Evolutionary conservation across 1,140 invertebrate genomes (phyloP).

Genomic region (Zaprionus capensis): DNA sequence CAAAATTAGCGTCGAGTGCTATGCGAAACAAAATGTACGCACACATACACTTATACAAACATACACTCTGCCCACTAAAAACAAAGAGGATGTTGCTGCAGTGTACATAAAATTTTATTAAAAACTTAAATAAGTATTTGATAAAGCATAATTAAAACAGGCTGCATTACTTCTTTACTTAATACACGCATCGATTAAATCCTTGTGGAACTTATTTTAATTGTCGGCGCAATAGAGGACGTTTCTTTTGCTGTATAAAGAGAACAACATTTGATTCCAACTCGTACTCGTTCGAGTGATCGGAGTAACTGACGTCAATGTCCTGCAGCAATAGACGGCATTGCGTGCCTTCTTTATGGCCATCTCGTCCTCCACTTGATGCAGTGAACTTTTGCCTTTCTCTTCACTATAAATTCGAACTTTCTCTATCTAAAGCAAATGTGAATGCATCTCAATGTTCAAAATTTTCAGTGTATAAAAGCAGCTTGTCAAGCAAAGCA

Average conservation of each 20-base stretch:
- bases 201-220: background rate
- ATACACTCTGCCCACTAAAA: background rate
- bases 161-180: background rate
- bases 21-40: conserved; percentile 15
- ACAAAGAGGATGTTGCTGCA: background rate
- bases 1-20: conserved; percentile 17
- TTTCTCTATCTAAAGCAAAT: background rate
- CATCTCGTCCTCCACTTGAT: background rate
- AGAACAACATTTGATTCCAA: background rate
- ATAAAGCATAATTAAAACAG: background rate
- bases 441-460: background rate
- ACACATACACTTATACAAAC: background rate
- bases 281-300: background rate
- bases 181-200: background rate
- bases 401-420: background rate
- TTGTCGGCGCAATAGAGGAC: background rate
- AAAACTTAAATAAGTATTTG: background rate
- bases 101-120: background rate
- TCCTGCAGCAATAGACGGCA: background rate
- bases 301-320: background rate
- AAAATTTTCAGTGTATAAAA: background rate
- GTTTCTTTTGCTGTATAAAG: background rate
- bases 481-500: background rate
- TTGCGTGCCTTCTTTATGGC: background rate
- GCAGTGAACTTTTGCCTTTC: background rate